These are phyloP conservation scores for Lomographa bimaculata DNA, from an alignment of 2,888 invertebrate genomes.

Conservation along the genomic window DNA sequence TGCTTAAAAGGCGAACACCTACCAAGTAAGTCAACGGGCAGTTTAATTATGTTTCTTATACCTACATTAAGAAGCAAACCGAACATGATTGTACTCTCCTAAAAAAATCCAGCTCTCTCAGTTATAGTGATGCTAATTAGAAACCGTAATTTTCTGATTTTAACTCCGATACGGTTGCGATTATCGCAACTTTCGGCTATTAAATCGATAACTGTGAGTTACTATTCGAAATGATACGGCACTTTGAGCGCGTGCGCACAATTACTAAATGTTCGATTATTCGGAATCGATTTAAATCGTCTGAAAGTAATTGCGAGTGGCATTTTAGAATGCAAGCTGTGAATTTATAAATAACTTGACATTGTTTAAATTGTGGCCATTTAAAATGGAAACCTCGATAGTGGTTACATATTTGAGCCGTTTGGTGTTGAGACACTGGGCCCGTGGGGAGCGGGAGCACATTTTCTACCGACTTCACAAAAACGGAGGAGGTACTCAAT, in stretches of 20 bases:
- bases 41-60: no score
- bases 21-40: no score
- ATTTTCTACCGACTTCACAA: no score
- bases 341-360: constrained; percentile 43
- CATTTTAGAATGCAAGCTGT: constrained; percentile 59
- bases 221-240: constrained; percentile 30
- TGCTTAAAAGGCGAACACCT: no score
- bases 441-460: no score
- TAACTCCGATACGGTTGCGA: constrained; percentile 56
- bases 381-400: no score
- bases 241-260: constrained; percentile 64
- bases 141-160: constrained; percentile 33
- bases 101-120: no score
- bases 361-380: constrained; percentile 10
- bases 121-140: constrained; percentile 24
- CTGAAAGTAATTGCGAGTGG: constrained; percentile 74
- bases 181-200: constrained; percentile 62
- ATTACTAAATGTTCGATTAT: constrained; percentile 56
- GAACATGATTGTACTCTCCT: no score
- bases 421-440: no score
- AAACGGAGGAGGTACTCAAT: no score
- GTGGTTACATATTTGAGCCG: no score
- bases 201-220: constrained; percentile 52
- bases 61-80: no score
- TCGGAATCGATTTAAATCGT: constrained; percentile 67